A percentile compares a stretch with the other conserved stretches of the same genome.
These are phyloP conservation scores for Ptychoptera albimana DNA, from an alignment of 2,888 invertebrate genomes.

Conservation along the genomic window DNA sequence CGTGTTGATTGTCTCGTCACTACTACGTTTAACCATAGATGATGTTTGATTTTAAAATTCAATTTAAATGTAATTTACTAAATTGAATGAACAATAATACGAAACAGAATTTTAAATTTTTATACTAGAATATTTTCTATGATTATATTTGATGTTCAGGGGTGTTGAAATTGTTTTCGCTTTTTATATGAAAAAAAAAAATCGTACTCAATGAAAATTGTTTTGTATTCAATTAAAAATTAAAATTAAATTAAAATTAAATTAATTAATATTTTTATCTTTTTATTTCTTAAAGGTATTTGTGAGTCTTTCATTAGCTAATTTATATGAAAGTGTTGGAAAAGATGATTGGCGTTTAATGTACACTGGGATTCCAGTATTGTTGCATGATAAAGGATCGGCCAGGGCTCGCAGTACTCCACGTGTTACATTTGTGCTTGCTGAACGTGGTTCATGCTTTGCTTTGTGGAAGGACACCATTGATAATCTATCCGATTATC, in stretches of 20 bases:
- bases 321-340: slow-evolving; percentile 46
- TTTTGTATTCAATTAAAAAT: too few species aligned
- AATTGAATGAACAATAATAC: too few species aligned
- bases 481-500: slow-evolving; percentile 62
- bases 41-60: too few species aligned
- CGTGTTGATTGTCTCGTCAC: too few species aligned
- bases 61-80: too few species aligned
- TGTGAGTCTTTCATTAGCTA: slow-evolving; percentile 60
- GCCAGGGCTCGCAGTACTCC: slow-evolving; percentile 50
- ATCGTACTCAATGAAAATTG: too few species aligned
- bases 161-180: too few species aligned
- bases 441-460: slow-evolving; percentile 67
- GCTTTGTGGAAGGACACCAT: slow-evolving; percentile 67
- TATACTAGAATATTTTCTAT: background rate
- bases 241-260: too few species aligned
- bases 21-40: too few species aligned
- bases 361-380: slow-evolving; percentile 63
- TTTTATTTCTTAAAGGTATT: slow-evolving; percentile 35
- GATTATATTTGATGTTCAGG: background rate
- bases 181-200: too few species aligned
- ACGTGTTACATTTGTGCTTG: slow-evolving; percentile 51
- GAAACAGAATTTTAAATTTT: too few species aligned
- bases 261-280: slow-evolving; percentile 7
- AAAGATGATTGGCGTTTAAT: slow-evolving; percentile 52
- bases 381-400: slow-evolving; percentile 61